Evolutionary conservation across 1,140 invertebrate species (phyloP).

Genomic region (Drosophila melanica): DNA sequence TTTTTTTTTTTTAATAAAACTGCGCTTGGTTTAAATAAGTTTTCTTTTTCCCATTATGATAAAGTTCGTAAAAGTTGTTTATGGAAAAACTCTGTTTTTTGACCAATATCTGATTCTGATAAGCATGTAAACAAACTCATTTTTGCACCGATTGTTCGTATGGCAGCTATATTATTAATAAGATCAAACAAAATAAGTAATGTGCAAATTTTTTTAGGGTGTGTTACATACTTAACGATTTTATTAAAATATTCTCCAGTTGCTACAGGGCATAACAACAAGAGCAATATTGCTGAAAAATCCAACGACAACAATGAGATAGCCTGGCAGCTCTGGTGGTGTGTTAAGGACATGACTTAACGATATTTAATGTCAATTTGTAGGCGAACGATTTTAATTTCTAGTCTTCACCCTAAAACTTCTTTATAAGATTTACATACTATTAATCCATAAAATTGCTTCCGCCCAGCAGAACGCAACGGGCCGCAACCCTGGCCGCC

Average conservation of each 20-base stretch:
- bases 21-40: too few relatives aligned
- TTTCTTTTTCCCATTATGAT: too few relatives aligned
- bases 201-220: not conserved
- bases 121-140: too few relatives aligned
- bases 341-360: conserved; percentile 8
- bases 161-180: too few relatives aligned
- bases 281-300: not conserved
- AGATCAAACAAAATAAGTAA: too few relatives aligned
- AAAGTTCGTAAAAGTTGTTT: too few relatives aligned
- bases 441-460: conserved; percentile 47
- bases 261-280: not conserved
- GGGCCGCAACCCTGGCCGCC: conserved; percentile 7
- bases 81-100: too few relatives aligned
- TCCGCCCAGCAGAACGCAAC: conserved; percentile 7
- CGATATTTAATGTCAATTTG: conserved; percentile 47
- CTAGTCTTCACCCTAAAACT: conserved; percentile 26
- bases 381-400: conserved; percentile 45
- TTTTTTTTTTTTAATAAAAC: too few relatives aligned
- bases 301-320: conserved; percentile 1
- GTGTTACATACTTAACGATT: not conserved
- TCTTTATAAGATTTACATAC: conserved; percentile 47
- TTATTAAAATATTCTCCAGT: not conserved
- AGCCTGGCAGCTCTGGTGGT: conserved; percentile 7
- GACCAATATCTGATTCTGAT: too few relatives aligned
- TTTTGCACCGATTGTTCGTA: too few relatives aligned